Evolutionary conservation across 2,797 vertebrate genomes (phyloP), one percentile per base, ranked within the genome.

Genomic region (Acropternis orthonyx): DNA sequence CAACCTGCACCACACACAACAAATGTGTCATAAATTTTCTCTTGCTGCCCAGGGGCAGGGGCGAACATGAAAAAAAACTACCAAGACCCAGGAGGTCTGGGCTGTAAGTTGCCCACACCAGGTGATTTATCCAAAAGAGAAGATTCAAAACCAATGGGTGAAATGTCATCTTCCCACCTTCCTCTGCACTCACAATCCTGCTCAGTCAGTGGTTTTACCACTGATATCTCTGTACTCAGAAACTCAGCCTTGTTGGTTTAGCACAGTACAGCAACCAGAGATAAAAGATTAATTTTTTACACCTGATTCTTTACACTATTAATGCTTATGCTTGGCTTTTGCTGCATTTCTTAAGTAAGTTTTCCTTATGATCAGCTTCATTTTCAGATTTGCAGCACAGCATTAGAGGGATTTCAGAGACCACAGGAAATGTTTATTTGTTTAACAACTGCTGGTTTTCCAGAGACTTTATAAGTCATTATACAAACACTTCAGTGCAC

Each of bases 401-500:
- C 18, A 58, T 80, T 68, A 85, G 41, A 63, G 7, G 14, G 61
- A 80, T 84, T 94, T 96, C 69, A 59, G 63, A 88, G 37, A 92
- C 51, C 59, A 69, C 26, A 82, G 52, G 48, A 96, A 88, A 89
- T 43, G 73, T 90, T 91, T 95, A 89, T 95, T 95, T 95, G 41
- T 76, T 93, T 92, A 95, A 92, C 69, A 93, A 84, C 48, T 3
- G 3, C 55, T 88, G 88, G 6, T 73, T 84, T 92, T 89, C 55
- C 51, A 88, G 39, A 81, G 63, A 82, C 59, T 84, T 91, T 69
- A 5, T 85, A 95, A 93, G 83, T 86, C 88, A 79, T 73, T 88
- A 85, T 3, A 93, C 76, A 95, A 93, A 96, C 71, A 94, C 63
- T 61, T 71, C 22, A 43, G 61, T 32, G 36, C 59, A 88, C 48